A percentile compares a stretch with the other conserved stretches of the same genome.
Conservation (phyloP, 2,888 invertebrate genomes). For the Deroplatys truncata region DNA sequence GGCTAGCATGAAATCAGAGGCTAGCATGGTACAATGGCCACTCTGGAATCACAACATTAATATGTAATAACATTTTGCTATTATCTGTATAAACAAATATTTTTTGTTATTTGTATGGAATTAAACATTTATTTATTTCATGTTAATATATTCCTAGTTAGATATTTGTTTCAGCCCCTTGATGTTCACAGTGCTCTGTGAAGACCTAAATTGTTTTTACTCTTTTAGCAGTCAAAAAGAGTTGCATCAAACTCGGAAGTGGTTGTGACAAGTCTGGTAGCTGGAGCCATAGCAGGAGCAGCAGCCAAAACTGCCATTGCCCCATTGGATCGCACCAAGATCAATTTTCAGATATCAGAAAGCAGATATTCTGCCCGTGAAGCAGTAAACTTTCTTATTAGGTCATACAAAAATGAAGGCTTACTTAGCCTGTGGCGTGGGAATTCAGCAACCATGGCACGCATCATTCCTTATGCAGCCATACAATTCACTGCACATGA, state of each 20-base stretch:
- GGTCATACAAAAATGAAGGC: constrained; percentile 73
- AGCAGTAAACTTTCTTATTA: constrained; percentile 62
- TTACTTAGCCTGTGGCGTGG: constrained; percentile 88
- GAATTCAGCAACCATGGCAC: constrained; percentile 96
- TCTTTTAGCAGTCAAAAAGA: background rate
- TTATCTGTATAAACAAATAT: too few species aligned
- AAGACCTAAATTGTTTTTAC: background rate
- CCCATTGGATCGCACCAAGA: constrained; percentile 95
- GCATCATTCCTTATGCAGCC: constrained; percentile 95
- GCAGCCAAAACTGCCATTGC: constrained; percentile 95
- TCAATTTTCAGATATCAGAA: constrained; percentile 84
- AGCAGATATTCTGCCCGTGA: constrained; percentile 68
- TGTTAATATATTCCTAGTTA: too few species aligned
- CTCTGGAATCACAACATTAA: too few species aligned
- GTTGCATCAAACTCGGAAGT: constrained; percentile 50
- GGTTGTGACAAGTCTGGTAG: constrained; percentile 76
- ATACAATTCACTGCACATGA: constrained; percentile 97
- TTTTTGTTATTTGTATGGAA: too few species aligned
- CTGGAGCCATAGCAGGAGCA: constrained; percentile 93
- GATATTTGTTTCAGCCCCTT: too few species aligned
- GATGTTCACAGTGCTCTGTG: background rate
- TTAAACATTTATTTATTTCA: too few species aligned
- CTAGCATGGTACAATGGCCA: too few species aligned
- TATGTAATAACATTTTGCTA: too few species aligned
- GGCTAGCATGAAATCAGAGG: too few species aligned